Evolutionary conservation across 2,888 invertebrate genomes (phyloP).

Genomic region (Conops quadrifasciatus): DNA sequence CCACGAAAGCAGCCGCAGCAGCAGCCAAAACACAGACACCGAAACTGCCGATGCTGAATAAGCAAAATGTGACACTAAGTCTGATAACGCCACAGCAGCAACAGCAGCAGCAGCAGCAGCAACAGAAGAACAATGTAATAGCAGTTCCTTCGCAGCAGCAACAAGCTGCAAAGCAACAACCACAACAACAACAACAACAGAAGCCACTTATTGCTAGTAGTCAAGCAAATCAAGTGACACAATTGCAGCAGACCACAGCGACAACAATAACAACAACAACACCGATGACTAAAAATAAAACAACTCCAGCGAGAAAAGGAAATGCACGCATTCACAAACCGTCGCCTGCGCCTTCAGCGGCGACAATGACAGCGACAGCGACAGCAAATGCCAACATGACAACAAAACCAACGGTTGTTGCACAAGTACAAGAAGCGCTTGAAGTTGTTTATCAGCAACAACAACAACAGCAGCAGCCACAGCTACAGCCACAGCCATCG

Average conservation of each 20-base stretch:
- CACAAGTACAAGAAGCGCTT: too few species aligned
- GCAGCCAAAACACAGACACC: constrained; percentile 44
- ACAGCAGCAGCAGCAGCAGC: constrained; percentile 50
- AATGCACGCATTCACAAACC: constrained; percentile 42
- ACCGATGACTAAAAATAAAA: constrained; percentile 41
- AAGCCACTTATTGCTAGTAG: constrained; percentile 6
- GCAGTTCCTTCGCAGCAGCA: constrained; percentile 45
- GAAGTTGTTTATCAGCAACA: neutral
- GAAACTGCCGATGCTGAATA: constrained; percentile 56
- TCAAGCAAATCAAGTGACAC: constrained; percentile 39
- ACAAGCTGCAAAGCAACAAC: constrained; percentile 40
- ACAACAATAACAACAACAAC: constrained; percentile 34
- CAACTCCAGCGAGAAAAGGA: constrained; percentile 39
- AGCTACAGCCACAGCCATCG: constrained; percentile 46
- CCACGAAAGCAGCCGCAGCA: constrained; percentile 45
- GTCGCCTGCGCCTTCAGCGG: neutral
- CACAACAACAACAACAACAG: constrained; percentile 41
- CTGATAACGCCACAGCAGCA: constrained; percentile 54
- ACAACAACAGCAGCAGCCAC: neutral
- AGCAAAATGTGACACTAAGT: constrained; percentile 62
- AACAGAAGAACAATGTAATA: constrained; percentile 41
- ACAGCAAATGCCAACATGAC: constrained; percentile 31
- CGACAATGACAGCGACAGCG: neutral
- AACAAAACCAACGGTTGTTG: neutral
- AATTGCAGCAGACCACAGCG: constrained; percentile 39